Evolutionary conservation across 2,888 invertebrate species (phyloP).

Genomic region (Mythimna lalbum): DNA sequence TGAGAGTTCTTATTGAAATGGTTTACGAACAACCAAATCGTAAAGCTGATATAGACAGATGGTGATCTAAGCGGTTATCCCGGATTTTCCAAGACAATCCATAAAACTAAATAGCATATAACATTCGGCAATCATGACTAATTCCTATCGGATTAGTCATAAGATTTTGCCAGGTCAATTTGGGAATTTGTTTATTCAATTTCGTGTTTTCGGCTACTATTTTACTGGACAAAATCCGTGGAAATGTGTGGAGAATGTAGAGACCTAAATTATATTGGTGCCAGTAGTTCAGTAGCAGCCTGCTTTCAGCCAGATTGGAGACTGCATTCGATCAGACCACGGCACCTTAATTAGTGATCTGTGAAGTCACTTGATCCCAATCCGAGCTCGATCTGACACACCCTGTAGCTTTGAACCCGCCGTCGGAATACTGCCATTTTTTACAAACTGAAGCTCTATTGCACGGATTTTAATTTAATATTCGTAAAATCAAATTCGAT

Average conservation of each 20-base stretch:
- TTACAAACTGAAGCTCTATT: background rate
- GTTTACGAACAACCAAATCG: background rate
- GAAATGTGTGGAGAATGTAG: background rate
- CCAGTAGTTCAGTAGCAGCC: background rate
- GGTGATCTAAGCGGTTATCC: conserved; percentile 17
- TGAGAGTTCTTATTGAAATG: background rate
- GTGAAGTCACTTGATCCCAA: conserved; percentile 24
- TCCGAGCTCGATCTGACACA: conserved; percentile 17
- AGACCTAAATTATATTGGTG: background rate
- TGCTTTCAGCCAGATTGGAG: background rate
- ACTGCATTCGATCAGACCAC: conserved; percentile 13
- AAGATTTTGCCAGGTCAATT: background rate
- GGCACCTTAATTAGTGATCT: conserved; percentile 39
- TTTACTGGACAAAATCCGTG: background rate
- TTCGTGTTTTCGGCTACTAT: background rate
- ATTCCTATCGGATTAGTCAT: conserved; percentile 1
- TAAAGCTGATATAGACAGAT: background rate
- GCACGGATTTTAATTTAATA: background rate
- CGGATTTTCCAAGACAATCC: background rate
- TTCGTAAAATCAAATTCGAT: background rate
- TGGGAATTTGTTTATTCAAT: background rate
- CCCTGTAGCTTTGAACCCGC: conserved; percentile 9
- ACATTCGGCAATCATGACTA: conserved; percentile 6
- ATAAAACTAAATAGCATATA: conserved; percentile 3
- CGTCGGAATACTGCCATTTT: conserved; percentile 6